Conservation (phyloP, 2,888 invertebrate species). For the Opisthograptis luteolata region DNA sequence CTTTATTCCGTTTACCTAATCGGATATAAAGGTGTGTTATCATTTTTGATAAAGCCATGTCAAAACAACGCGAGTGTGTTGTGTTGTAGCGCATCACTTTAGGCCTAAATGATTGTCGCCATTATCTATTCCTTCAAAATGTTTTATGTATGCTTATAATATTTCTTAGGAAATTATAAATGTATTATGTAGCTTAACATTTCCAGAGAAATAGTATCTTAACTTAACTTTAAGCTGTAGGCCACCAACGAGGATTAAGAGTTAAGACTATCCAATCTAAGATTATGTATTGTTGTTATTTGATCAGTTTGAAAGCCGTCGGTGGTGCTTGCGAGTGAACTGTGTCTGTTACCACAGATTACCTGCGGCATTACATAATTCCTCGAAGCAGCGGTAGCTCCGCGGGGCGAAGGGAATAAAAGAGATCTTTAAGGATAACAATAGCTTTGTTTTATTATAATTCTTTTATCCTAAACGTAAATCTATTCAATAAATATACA, state of each 20-base stretch:
- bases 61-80: constrained; percentile 11
- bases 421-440: constrained; percentile 54
- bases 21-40: constrained; percentile 14
- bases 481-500: constrained; percentile 76
- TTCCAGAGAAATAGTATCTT: too few species aligned
- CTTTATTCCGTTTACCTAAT: constrained; percentile 8
- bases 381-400: constrained; percentile 15
- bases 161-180: too few species aligned
- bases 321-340: background rate
- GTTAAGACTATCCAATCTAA: background rate
- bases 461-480: constrained; percentile 65
- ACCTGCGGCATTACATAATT: background rate
- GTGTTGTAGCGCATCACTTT: constrained; percentile 12
- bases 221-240: background rate
- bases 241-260: background rate
- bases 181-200: too few species aligned
- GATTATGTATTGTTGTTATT: background rate
- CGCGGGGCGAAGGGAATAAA: constrained; percentile 23
- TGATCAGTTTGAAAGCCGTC: background rate
- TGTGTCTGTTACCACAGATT: constrained; percentile 1
- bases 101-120: constrained; percentile 18
- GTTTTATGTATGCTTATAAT: too few species aligned
- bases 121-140: background rate
- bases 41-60: constrained; percentile 11
- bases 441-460: constrained; percentile 69